These are phyloP conservation scores for Spongia lamella DNA, from an alignment of 37 sponge, comb jelly and placozoan species.

Conservation along the genomic window DNA sequence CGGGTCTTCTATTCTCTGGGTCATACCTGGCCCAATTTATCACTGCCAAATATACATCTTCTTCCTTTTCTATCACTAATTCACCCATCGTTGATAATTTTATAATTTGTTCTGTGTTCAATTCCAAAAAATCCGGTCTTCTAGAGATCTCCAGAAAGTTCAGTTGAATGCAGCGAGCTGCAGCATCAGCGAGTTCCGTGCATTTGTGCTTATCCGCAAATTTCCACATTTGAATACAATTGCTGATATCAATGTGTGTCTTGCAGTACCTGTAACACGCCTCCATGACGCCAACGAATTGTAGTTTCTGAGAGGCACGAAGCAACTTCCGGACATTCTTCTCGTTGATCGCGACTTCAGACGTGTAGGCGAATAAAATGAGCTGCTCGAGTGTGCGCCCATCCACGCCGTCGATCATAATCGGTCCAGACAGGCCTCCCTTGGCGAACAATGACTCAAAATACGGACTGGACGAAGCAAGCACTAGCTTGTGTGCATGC, in stretches of 20 bases:
- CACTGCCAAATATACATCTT: conserved; percentile 78
- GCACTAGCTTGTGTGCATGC: conserved; percentile 66
- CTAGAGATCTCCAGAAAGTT: conserved; percentile 58
- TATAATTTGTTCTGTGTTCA: conserved; percentile 28
- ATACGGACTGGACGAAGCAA: conserved; percentile 68
- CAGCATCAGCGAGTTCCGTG: conserved; percentile 59
- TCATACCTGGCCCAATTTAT: conserved; percentile 67
- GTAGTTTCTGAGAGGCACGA: conserved; percentile 63
- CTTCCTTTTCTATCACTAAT: conserved; percentile 60
- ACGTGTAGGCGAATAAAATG: conserved; percentile 76
- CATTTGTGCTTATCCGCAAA: conserved; percentile 69
- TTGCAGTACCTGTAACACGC: conserved; percentile 79
- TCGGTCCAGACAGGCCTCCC: conserved; percentile 51
- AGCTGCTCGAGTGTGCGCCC: conserved; percentile 43
- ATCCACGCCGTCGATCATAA: conserved; percentile 67
- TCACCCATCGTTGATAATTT: conserved; percentile 35
- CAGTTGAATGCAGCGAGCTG: conserved; percentile 49
- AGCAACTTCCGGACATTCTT: conserved; percentile 63
- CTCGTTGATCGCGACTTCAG: conserved; percentile 62
- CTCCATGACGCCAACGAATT: conserved; percentile 52
- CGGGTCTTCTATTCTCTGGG: conserved; percentile 15
- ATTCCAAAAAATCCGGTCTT: conserved; percentile 57
- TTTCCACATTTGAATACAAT: conserved; percentile 69
- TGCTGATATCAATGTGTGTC: conserved; percentile 59
- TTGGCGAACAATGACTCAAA: conserved; percentile 82